A percentile compares a stretch with the other conserved stretches of the same genome.
Conservation (phyloP, 2,113 vertebrate genomes). For the Microcebus griseorufus region DNA sequence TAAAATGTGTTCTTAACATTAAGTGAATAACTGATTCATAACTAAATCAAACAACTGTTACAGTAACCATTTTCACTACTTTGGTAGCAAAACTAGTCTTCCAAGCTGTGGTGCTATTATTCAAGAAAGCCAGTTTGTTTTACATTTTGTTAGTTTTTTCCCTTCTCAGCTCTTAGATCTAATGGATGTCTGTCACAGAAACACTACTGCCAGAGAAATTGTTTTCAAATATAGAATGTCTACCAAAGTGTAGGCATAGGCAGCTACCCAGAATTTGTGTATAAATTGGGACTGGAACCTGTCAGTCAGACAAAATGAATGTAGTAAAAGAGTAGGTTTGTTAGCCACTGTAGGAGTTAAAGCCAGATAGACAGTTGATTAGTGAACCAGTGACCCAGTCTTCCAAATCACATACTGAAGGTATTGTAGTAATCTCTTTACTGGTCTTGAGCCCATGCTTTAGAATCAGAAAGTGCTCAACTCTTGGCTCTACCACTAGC, state of each 20-base stretch:
- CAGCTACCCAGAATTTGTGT: neutral
- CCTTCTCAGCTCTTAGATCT: constrained; percentile 11
- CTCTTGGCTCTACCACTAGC: neutral
- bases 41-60: constrained; percentile 69
- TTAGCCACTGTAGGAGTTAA: neutral
- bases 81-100: constrained; percentile 59
- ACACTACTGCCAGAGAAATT: neutral
- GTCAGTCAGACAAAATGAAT: neutral
- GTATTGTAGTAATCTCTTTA: neutral
- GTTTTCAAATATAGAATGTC: constrained; percentile 42
- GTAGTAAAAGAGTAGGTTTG: neutral
- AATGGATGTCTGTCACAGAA: constrained; percentile 34
- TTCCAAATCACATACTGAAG: neutral
- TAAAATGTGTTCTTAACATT: constrained; percentile 52
- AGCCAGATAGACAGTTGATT: neutral
- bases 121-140: constrained; percentile 44
- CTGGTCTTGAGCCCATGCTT: neutral
- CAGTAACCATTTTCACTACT: constrained; percentile 60
- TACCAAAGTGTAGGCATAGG: neutral
- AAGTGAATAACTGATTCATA: constrained; percentile 74
- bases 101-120: constrained; percentile 9
- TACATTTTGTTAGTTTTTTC: neutral
- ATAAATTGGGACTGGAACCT: neutral
- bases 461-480: neutral
- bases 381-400: accelerated